Conservation (phyloP, 2,797 vertebrate genomes). For the Mionectes olivaceus region DNA sequence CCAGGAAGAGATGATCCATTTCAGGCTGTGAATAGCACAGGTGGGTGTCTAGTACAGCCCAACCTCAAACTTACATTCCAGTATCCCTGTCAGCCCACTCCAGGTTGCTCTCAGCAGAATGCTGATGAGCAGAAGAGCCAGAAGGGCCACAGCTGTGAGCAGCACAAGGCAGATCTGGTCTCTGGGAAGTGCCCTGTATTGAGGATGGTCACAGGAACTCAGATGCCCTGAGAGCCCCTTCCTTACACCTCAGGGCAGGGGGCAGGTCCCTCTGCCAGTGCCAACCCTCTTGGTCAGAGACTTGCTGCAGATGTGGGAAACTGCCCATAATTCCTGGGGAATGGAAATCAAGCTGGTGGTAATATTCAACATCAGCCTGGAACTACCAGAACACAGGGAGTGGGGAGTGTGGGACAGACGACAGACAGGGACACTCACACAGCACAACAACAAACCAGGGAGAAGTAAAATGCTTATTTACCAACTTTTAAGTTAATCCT, state of each 20-base stretch:
- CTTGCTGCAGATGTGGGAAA: background rate
- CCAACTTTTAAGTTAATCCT: background rate
- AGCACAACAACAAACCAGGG: too few relatives aligned
- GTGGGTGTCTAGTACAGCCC: background rate
- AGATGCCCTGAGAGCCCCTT: background rate
- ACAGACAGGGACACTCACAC: background rate
- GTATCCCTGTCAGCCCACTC: background rate
- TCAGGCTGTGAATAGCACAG: background rate
- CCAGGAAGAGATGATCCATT: background rate
- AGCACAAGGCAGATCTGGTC: background rate
- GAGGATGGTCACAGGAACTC: background rate
- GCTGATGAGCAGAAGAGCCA: background rate
- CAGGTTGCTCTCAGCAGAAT: background rate
- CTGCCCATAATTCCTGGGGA: background rate
- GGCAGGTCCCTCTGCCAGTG: background rate
- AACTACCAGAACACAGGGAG: background rate
- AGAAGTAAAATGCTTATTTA: background rate
- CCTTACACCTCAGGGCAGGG: background rate
- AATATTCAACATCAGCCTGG: background rate
- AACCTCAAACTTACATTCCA: background rate
- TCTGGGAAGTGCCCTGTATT: background rate
- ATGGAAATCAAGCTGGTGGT: background rate
- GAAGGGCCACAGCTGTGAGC: background rate
- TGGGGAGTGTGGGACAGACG: background rate
- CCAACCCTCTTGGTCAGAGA: background rate